Evolutionary conservation across 2,113 vertebrate species (phyloP).

Genomic region (Rousettus leschenaultii): DNA sequence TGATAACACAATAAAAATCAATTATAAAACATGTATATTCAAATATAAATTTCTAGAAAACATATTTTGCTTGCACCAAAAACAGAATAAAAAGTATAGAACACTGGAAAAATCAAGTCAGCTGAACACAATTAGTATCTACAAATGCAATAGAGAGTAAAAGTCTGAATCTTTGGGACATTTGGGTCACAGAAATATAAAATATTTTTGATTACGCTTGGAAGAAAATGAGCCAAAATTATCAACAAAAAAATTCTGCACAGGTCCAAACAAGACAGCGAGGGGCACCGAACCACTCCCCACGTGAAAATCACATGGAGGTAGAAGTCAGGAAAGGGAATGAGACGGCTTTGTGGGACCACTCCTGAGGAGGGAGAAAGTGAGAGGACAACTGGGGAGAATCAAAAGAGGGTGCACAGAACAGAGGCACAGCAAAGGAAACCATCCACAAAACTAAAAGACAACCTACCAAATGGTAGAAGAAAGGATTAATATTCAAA

Average conservation of each 20-base stretch:
- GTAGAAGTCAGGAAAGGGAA: neutral
- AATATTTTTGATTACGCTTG: neutral
- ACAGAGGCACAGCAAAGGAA: neutral
- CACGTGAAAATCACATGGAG: neutral
- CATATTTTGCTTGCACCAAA: neutral
- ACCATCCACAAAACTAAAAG: too few species aligned
- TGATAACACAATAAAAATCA: neutral
- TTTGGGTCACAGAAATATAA: neutral
- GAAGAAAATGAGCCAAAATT: neutral
- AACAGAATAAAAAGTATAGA: neutral
- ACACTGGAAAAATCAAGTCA: neutral
- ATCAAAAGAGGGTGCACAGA: neutral
- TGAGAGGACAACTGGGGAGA: neutral
- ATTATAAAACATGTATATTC: neutral
- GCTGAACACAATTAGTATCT: neutral
- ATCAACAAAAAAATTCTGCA: neutral
- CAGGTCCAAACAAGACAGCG: neutral
- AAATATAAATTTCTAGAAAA: neutral
- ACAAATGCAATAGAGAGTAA: neutral
- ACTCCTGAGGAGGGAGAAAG: neutral
- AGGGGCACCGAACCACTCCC: neutral
- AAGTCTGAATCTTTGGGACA: neutral
- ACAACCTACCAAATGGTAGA: too few species aligned
- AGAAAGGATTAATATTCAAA: too few species aligned
- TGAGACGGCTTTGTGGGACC: neutral